Conservation (phyloP, 2,113 vertebrate species). For the Recurvirostra avosetta region DNA sequence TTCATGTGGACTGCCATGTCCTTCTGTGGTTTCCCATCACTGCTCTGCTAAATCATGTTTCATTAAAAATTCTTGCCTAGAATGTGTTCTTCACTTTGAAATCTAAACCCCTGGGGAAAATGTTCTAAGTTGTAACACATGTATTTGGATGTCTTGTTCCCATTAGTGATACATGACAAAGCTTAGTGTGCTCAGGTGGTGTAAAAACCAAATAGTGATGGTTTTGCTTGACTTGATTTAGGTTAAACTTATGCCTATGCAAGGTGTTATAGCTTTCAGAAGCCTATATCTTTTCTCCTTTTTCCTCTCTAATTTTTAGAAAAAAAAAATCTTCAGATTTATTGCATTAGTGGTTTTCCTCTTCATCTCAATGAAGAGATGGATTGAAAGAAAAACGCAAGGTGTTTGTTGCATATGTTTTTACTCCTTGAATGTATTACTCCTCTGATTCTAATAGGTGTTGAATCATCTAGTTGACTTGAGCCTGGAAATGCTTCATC, state of each 20-base stretch:
- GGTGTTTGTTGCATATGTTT: neutral
- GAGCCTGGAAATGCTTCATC: neutral
- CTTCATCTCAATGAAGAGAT: neutral
- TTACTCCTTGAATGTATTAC: neutral
- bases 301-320: neutral
- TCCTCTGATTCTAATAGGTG: neutral
- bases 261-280: neutral
- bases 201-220: neutral
- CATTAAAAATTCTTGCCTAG: neutral
- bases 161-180: neutral
- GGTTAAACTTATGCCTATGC: neutral
- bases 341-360: neutral
- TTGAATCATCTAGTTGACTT: neutral
- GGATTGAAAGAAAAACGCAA: neutral
- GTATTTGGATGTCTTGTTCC: neutral
- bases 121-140: neutral
- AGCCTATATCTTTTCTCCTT: neutral
- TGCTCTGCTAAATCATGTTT: neutral
- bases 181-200: neutral
- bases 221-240: neutral
- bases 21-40: neutral
- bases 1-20: neutral
- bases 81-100: neutral
- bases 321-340: neutral
- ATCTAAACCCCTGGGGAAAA: neutral